Evolutionary conservation across 2,797 vertebrate species (phyloP), one percentile per base, ranked within the genome.

Genomic region (Chiloscyllium punctatum): DNA sequence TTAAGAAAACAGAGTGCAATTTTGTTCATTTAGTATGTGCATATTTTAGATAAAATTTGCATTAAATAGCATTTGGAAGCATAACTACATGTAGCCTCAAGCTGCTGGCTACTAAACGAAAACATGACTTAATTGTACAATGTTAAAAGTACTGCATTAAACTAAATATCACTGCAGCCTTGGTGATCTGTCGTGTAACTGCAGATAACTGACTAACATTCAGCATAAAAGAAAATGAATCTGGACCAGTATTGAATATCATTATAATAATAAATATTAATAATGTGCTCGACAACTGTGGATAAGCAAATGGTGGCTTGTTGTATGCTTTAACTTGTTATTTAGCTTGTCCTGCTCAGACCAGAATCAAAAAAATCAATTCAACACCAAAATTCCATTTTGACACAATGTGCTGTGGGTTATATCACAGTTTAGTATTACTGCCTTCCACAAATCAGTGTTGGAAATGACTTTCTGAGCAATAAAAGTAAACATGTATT

Each of bases 1-100:
- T 95, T 94, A 94, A 72, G 92, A 72, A 94, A 94, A 94, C 92
- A 72, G 92, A 68, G 90, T 72, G 68, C 68, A 94, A 94, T 48
- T 95, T 95, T 30, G 33, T 95, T 48, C 25, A 94, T 94, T 94
- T 94, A 94, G 71, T 94, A 71, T 94, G 42, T 77, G 71, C 94
- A 74, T 77, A 72, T 77, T 72, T 95, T 95, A 74, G 74, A 95
- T 95, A 30, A 74, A 95, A 95, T 95, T 57, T 95, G 71, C 71
- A 95, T 95, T 51, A 95, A 95, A 77, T 77, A 74, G 48, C 71
- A 95, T 95, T 95, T 95, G 51, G 51, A 57, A 51, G 5, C 94
- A 57, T 72, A 72, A n/a, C 94, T 94, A 74, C 94, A 94, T 94
- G 42, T 74, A 94, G 25, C 69, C 94, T 95, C 48, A 30, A 95